Evolutionary conservation across 2,888 invertebrate genomes (phyloP), one percentile per base, ranked within the genome.

Genomic region (Dromius quadrimaculatus): DNA sequence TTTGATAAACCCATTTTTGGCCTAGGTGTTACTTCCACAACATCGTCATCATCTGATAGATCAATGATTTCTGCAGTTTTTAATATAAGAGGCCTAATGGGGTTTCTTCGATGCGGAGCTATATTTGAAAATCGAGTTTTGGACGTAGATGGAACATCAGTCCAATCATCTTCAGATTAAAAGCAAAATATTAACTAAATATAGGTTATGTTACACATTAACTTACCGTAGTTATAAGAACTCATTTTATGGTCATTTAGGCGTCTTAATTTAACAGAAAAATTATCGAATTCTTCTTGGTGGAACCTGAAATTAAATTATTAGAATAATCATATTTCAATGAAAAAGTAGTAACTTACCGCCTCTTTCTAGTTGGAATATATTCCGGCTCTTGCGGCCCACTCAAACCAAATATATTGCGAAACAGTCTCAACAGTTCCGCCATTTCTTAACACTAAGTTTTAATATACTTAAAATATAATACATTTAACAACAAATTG

Each of bases 41-140:
- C 74, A 19, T 81, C 81, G 4, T 81, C 81, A 9, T 80, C 79
- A 70, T 82, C 82, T 2, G 81, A 81, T 19, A 80, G 77, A 71
- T 82, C 81, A 17, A 80, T 72, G 13, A 73, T 73, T 57, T 76
- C 75, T 65, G 71, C 74, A 23, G 23, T 76, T 61, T 36, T 75
- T 76, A 17, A 11, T 28, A 5, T 15, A 4, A 66, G 41, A 22
- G 66, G 41, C 5, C 66, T 32, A 1, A 57, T 57, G 13, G 38
- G 50, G 3, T 13, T 34, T 28, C 66, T 36, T 41, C 66, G 19
- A 22, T 22, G 19, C 6, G 66, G 63, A 17, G 5, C 19, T 1
- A 36, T 19, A 6, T 22, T 41, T 54, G 11, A 20, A 47, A 54
- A 66, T 13, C 47, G 45, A 22, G 57, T 4, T 57, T 23, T 50